phyloP scores from a whole-genome alignment of 2,888 invertebrate species.

The Platycheirus rosarum region DNA sequence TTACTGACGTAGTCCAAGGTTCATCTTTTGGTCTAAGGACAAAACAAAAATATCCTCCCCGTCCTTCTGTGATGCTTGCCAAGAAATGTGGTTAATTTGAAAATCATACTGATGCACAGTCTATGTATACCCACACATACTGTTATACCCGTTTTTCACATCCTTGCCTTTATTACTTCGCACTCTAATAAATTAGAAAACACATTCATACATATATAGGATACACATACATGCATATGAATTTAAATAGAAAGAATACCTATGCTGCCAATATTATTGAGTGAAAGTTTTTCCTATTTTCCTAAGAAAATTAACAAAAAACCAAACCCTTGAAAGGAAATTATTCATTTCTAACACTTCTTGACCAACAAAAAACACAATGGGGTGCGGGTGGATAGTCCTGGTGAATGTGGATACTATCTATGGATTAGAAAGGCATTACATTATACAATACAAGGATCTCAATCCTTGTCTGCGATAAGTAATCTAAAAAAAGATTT shows the following conservation, averaged over 20 bases:
- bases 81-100: slow-evolving; percentile 43
- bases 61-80: not conserved
- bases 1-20: slow-evolving; percentile 53
- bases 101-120: slow-evolving; percentile 42
- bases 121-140: not conserved
- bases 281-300: slow-evolving; percentile 4
- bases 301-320: slow-evolving; percentile 18
- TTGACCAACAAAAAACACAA: slow-evolving; percentile 8
- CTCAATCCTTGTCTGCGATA: not conserved
- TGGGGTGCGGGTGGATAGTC: not conserved
- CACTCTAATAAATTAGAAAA: slow-evolving; percentile 31
- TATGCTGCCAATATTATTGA: not conserved
- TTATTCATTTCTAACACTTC: slow-evolving; percentile 39
- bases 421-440: slow-evolving; percentile 49
- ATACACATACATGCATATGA: not conserved
- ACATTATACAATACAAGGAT: slow-evolving; percentile 6
- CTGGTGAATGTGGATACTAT: not conserved
- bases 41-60: slow-evolving; percentile 26
- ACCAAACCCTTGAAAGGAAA: not conserved
- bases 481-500: slow-evolving; percentile 51
- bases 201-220: no score
- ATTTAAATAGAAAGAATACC: not conserved
- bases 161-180: not conserved
- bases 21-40: slow-evolving; percentile 42
- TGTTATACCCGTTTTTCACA: not conserved